Evolutionary conservation across 2,888 invertebrate species (phyloP), one percentile per base, ranked within the genome.

Genomic region (Yponomeuta cagnagella): DNA sequence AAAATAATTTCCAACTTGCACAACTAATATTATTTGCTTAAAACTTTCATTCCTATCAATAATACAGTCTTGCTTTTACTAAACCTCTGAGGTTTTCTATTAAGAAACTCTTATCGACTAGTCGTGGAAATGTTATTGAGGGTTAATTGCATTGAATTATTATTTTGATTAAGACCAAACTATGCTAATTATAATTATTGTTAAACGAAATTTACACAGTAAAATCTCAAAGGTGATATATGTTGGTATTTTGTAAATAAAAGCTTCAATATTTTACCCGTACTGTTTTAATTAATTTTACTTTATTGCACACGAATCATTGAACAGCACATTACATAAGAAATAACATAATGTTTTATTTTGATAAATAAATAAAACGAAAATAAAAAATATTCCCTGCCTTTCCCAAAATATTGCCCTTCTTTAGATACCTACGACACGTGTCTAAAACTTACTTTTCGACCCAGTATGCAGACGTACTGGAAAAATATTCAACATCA

Each of bases 161-260:
- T 12, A 15, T 15, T 58, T 58, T 58, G 2, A 58, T 58, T 58
- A 15, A 43, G 43, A 43, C 43, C 43, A 43, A 43, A 43, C 8
- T 43, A 43, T 43, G 43, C 82, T 85, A 86, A 83, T 82, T 87
- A 85, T 87, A 88, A 85, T 88, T 82, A 78, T 88, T 86, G 88
- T 89, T 90, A 90, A 88, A 88, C 12, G 52, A 89, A 89, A 89
- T 86, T 90, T 82, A 88, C 89, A 90, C 88, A 90, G 90, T 90
- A 85, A 89, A 43, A 89, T 89, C 89, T 89, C 90, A 89, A 91
- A 92, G 90, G 91, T 91, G 91, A 91, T 92, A 92, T 89, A 90
- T 88, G 90, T 91, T 92, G 89, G 84, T 90, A 90, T 91, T 91
- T 92, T 92, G 90, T 90, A 92, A 91, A 92, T 92, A 92, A 92